Evolutionary conservation across 2,888 invertebrate species (phyloP).

Genomic region (Euproctis similis): DNA sequence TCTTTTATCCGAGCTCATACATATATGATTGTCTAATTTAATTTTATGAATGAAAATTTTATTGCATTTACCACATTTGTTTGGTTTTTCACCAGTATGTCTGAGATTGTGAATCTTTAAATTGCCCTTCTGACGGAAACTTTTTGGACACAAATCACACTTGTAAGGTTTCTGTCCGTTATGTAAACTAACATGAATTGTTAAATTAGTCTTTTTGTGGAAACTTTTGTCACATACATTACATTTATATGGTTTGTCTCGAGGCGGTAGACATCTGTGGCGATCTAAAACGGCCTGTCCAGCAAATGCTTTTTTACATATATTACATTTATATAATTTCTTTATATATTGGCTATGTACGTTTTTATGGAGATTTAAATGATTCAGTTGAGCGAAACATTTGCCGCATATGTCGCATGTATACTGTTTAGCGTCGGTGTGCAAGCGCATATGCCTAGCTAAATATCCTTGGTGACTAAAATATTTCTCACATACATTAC

Average conservation of each 20-base stretch:
- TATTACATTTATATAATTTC: neutral
- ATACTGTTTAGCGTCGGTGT: neutral
- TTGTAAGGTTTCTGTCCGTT: constrained; percentile 6
- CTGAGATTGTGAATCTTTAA: constrained; percentile 3
- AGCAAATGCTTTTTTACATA: neutral
- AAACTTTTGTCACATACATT: constrained; percentile 2
- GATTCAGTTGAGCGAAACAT: neutral
- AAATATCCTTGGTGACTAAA: neutral
- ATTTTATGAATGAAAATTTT: too few species aligned
- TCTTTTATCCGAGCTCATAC: too few species aligned
- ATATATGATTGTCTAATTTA: too few species aligned
- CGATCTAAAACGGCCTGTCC: neutral
- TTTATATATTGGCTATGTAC: neutral
- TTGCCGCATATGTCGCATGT: neutral
- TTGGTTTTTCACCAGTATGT: constrained; percentile 1
- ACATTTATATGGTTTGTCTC: constrained; percentile 4
- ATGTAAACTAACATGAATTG: constrained; percentile 2
- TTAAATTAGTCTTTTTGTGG: constrained; percentile 1
- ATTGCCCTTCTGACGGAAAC: neutral
- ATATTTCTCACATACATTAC: neutral
- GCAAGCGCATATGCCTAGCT: neutral
- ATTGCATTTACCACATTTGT: constrained; percentile 2
- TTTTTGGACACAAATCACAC: constrained; percentile 3
- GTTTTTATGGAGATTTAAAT: neutral
- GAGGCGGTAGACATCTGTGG: neutral